phyloP scores from a whole-genome alignment of 2,888 invertebrate genomes.

The Tridacna crocea region DNA sequence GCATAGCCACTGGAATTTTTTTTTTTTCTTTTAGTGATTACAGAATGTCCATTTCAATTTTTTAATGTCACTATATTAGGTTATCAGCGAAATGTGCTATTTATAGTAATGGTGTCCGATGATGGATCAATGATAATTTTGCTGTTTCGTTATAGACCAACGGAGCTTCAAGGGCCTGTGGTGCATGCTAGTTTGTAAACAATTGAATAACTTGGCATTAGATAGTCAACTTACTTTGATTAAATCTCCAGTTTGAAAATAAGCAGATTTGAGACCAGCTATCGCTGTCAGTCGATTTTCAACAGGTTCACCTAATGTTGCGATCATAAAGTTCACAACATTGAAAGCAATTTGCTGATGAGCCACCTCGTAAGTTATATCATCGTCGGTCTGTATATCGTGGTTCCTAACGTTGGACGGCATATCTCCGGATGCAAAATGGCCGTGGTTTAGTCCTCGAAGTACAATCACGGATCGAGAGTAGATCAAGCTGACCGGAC shows the following conservation, averaged over 20 bases:
- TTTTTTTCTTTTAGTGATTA: too few species aligned
- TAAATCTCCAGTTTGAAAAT: conserved; percentile 31
- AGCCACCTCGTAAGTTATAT: conserved; percentile 62
- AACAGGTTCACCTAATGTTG: conserved; percentile 40
- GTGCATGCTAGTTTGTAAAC: neutral
- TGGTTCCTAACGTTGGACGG: conserved; percentile 63
- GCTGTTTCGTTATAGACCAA: too few species aligned
- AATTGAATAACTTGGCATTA: neutral
- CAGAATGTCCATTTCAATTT: too few species aligned
- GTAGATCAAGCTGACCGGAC: conserved; percentile 49
- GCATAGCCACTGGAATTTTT: too few species aligned
- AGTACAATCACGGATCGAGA: conserved; percentile 70
- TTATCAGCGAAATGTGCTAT: too few species aligned
- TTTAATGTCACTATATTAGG: too few species aligned
- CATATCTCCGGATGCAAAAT: conserved; percentile 73
- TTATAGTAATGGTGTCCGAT: too few species aligned
- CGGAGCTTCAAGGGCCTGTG: too few species aligned
- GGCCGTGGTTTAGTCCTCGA: conserved; percentile 69
- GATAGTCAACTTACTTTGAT: conserved; percentile 26
- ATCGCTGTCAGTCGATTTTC: conserved; percentile 31
- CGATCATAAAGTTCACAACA: conserved; percentile 63
- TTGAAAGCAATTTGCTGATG: conserved; percentile 63
- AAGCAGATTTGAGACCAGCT: conserved; percentile 36
- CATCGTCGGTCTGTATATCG: conserved; percentile 64
- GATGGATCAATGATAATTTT: too few species aligned